phyloP scores from a whole-genome alignment of 2,888 invertebrate genomes.

The Acanthosepion esculentum region DNA sequence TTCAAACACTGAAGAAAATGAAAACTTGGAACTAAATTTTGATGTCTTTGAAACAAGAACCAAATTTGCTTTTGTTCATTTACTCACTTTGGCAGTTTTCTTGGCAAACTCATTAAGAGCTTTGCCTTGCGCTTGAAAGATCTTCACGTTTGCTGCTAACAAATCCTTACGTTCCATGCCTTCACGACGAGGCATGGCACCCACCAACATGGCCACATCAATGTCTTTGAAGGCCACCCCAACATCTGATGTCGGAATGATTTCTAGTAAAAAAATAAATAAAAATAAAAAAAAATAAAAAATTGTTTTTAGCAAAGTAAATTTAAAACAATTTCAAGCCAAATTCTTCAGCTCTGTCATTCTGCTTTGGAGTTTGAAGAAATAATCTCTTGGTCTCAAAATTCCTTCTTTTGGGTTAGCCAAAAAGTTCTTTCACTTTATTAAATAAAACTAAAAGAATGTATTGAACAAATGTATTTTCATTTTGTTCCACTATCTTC shows the following conservation, averaged over 20 bases:
- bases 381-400: too few species aligned
- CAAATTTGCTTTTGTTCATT: not conserved
- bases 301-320: too few species aligned
- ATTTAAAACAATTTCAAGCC: too few species aligned
- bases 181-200: constrained; percentile 96
- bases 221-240: constrained; percentile 95
- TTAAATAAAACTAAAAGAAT: too few species aligned
- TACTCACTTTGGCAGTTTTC: constrained; percentile 88
- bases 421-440: too few species aligned
- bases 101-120: constrained; percentile 92
- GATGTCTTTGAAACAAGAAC: not conserved
- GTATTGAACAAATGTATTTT: too few species aligned
- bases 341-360: too few species aligned
- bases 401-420: too few species aligned
- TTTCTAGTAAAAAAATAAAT: constrained; percentile 75
- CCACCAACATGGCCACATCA: constrained; percentile 96
- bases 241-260: constrained; percentile 90
- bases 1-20: not conserved
- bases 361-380: too few species aligned
- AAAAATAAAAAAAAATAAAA: not conserved
- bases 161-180: constrained; percentile 99
- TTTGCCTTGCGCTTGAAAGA: constrained; percentile 97
- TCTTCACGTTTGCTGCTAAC: constrained; percentile 96
- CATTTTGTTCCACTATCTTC: too few species aligned
- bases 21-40: not conserved